phyloP scores from a whole-genome alignment of 1,140 invertebrate genomes.

The Trypoxylus dichotomus region DNA sequence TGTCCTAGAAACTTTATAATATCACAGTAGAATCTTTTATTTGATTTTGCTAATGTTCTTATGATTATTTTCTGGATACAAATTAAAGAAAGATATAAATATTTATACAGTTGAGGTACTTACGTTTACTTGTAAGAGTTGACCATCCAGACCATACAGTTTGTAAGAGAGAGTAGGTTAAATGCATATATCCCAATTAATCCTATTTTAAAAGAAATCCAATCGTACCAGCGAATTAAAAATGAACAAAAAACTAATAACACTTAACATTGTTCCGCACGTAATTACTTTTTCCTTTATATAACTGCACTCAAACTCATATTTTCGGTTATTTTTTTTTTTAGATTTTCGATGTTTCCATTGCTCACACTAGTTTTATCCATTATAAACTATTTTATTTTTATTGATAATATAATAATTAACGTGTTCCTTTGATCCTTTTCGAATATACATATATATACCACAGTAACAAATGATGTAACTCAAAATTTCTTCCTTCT shows the following conservation, averaged over 20 bases:
- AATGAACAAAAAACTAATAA: slow-evolving; percentile 4
- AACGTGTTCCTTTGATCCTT: background rate
- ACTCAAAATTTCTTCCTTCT: background rate
- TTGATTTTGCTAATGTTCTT: no score
- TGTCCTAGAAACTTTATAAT: no score
- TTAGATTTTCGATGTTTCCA: background rate
- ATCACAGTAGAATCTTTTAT: no score
- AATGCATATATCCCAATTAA: background rate
- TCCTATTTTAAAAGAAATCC: slow-evolving; percentile 2
- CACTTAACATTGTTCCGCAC: background rate
- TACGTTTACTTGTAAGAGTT: background rate
- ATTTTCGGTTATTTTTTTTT: background rate
- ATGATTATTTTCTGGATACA: no score
- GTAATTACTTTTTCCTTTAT: no score
- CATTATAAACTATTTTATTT: background rate
- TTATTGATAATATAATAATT: slow-evolving; percentile 3
- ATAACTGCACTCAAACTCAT: background rate
- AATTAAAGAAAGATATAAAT: no score
- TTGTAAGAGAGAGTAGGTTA: background rate
- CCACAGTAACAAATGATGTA: slow-evolving; percentile 3
- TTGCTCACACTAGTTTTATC: background rate
- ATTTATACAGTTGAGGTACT: background rate
- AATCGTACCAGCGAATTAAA: background rate
- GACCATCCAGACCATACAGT: background rate
- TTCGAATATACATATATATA: background rate